Conservation (phyloP, 2,113 vertebrate species). For the Lycaon pictus region DNA sequence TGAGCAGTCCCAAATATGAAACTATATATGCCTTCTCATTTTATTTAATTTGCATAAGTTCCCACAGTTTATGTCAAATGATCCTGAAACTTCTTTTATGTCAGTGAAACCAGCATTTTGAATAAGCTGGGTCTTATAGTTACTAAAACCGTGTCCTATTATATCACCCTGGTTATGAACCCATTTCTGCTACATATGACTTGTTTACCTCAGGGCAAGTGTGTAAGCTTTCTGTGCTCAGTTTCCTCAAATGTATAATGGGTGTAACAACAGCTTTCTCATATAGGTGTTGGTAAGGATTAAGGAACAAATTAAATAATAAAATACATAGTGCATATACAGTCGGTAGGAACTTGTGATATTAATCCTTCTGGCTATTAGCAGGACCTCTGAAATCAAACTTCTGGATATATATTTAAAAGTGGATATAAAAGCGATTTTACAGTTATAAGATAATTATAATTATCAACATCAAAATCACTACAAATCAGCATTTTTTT, state of each 20-base stretch:
- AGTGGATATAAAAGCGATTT: slow-evolving; percentile 27
- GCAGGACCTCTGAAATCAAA: slow-evolving; percentile 25
- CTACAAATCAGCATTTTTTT: not conserved
- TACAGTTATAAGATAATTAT: not conserved
- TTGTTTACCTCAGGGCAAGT: not conserved
- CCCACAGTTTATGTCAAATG: slow-evolving; percentile 16
- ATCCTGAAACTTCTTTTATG: not conserved
- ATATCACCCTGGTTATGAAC: not conserved
- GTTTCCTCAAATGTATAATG: not conserved
- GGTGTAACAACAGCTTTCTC: not conserved
- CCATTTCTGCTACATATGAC: not conserved
- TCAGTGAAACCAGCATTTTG: not conserved
- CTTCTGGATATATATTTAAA: slow-evolving; percentile 42
- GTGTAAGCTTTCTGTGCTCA: not conserved
- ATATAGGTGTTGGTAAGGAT: not conserved
- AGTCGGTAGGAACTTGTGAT: not conserved
- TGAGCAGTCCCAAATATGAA: not conserved
- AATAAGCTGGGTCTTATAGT: not conserved
- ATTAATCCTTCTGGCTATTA: not conserved
- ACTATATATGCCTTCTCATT: not conserved
- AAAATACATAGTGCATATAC: not conserved
- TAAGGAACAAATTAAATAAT: slow-evolving; percentile 9
- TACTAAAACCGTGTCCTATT: not conserved
- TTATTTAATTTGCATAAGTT: not conserved
- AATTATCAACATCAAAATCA: not conserved